Conservation (phyloP, 2,113 vertebrate species). For the Bucco capensis region DNA sequence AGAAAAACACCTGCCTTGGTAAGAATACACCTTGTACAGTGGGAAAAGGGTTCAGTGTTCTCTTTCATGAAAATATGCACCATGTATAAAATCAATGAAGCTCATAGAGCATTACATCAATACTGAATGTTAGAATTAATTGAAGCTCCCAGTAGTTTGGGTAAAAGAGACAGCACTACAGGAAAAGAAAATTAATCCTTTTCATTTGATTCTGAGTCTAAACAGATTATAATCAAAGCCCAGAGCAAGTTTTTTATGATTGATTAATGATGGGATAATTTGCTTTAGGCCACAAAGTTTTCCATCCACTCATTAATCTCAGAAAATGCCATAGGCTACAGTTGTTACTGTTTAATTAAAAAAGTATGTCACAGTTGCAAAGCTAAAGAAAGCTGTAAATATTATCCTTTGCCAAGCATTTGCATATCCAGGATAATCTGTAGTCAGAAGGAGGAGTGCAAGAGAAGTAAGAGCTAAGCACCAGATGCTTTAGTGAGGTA, state of each 20-base stretch:
- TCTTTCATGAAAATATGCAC: not conserved
- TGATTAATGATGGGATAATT: slow-evolving; percentile 52
- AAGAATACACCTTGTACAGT: not conserved
- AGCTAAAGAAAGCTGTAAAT: slow-evolving; percentile 14
- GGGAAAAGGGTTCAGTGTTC: not conserved
- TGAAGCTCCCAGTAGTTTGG: not conserved
- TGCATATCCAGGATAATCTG: slow-evolving; percentile 9
- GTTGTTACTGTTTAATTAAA: slow-evolving; percentile 36
- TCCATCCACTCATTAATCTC: slow-evolving; percentile 37
- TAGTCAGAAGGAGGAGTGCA: not conserved
- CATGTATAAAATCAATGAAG: not conserved
- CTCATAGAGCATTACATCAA: not conserved
- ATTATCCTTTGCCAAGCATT: not conserved
- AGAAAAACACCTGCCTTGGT: not conserved
- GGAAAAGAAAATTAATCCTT: not conserved
- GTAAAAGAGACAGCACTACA: not conserved
- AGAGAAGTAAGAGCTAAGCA: not conserved
- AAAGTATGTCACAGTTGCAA: slow-evolving; percentile 11
- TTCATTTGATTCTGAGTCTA: slow-evolving; percentile 15
- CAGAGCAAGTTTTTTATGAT: slow-evolving; percentile 28
- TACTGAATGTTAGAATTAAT: not conserved
- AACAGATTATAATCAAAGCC: slow-evolving; percentile 40
- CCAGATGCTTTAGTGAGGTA: not conserved
- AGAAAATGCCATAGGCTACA: slow-evolving; percentile 14
- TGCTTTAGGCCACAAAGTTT: slow-evolving; percentile 16